phyloP scores from a whole-genome alignment of 2,113 vertebrate genomes.

The Dipodomys merriami region DNA sequence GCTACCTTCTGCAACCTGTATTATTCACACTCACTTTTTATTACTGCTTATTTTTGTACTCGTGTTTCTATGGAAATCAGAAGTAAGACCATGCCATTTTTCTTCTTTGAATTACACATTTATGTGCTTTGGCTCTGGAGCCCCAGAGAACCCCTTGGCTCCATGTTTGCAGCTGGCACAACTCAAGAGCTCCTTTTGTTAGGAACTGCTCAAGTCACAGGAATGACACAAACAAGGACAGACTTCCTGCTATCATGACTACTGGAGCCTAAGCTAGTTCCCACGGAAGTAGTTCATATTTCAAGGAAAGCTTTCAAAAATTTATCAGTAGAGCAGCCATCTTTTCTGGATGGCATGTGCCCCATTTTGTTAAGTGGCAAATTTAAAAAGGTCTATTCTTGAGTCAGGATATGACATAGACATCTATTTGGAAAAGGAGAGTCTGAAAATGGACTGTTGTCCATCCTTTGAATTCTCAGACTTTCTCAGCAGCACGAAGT shows the following conservation, averaged over 20 bases:
- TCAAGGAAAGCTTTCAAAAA: slow-evolving; percentile 41
- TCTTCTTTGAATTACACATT: background rate
- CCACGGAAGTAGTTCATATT: background rate
- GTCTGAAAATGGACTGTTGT: background rate
- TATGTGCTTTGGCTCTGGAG: background rate
- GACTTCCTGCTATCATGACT: slow-evolving; percentile 65
- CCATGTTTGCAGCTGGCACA: background rate
- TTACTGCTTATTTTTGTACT: slow-evolving; percentile 3
- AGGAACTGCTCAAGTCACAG: background rate
- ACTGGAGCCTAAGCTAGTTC: slow-evolving; percentile 68
- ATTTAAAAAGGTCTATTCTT: slow-evolving; percentile 19
- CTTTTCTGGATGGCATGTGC: slow-evolving; percentile 55
- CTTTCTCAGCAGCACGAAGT: background rate
- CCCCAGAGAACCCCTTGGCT: background rate
- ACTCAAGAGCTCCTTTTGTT: background rate
- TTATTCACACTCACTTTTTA: background rate
- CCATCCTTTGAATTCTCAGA: background rate
- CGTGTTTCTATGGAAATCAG: slow-evolving; percentile 9
- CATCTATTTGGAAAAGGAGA: background rate
- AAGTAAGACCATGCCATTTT: background rate
- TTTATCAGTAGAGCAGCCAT: slow-evolving; percentile 67
- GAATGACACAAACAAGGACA: slow-evolving; percentile 60
- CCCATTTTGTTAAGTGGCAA: background rate
- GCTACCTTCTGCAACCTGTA: background rate
- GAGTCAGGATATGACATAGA: background rate